Percentiles rank a stretch among this genome's conserved stretches.
These are phyloP conservation scores for Coreoperca whiteheadi DNA, from an alignment of 2,113 vertebrate genomes.

Conservation along the genomic window DNA sequence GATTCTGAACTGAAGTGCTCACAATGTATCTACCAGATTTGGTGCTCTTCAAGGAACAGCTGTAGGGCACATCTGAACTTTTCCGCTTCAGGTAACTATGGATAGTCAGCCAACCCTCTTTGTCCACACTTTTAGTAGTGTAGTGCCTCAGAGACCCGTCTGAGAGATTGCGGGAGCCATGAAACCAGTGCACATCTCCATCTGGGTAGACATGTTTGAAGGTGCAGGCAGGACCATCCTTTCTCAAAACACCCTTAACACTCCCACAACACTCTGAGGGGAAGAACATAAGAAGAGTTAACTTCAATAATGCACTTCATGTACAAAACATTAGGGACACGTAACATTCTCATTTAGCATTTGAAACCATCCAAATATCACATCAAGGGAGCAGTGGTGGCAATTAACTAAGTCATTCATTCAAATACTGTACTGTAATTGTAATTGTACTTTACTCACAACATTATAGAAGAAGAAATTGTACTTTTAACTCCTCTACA, in stretches of 20 bases:
- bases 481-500: not conserved
- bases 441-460: not conserved
- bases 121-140: constrained; percentile 22
- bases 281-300: constrained; percentile 12
- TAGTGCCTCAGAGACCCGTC: not conserved
- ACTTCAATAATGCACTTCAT: not conserved
- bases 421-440: not conserved
- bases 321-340: not conserved
- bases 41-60: constrained; percentile 64
- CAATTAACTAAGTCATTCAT: not conserved
- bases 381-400: not conserved
- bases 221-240: constrained; percentile 31
- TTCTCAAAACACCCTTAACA: rapidly evolving
- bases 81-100: constrained; percentile 5
- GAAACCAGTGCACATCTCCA: constrained; percentile 73
- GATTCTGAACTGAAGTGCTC: constrained; percentile 15
- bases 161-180: constrained; percentile 24
- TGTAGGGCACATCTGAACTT: constrained; percentile 18
- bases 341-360: not conserved
- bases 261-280: constrained; percentile 52
- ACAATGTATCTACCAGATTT: constrained; percentile 49
- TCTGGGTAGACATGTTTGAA: constrained; percentile 67
- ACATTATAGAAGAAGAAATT: not conserved
- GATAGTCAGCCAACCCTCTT: constrained; percentile 57
- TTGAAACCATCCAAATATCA: not conserved